phyloP scores from a whole-genome alignment of 2,797 vertebrate species.

The Vireo griseus region DNA sequence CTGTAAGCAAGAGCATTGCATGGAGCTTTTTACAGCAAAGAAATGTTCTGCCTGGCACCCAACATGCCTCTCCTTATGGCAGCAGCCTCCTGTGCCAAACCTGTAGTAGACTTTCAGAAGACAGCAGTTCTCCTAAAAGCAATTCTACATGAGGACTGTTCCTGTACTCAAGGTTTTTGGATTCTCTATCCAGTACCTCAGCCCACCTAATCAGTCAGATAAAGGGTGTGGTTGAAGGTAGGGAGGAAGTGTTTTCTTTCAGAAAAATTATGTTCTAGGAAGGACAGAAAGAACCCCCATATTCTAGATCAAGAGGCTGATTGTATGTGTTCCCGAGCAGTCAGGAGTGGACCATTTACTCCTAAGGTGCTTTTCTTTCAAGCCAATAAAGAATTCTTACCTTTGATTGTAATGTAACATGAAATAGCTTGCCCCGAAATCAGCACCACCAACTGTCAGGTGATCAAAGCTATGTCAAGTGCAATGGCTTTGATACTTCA shows the following conservation, averaged over 20 bases:
- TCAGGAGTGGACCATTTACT: not conserved
- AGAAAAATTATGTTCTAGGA: not conserved
- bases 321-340: not conserved
- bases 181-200: not conserved
- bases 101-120: not conserved
- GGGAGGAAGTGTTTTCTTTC: not conserved
- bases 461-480: not conserved
- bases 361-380: not conserved
- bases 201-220: not conserved
- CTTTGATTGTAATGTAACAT: not conserved
- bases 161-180: not conserved
- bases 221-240: not conserved
- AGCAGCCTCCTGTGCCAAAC: not conserved
- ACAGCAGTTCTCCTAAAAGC: not conserved
- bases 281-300: not conserved
- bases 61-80: accelerated
- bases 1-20: not conserved
- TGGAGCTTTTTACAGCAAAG: not conserved
- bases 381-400: not conserved
- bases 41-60: not conserved
- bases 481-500: not conserved
- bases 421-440: not conserved
- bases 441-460: not conserved
- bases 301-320: not conserved
- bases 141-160: not conserved